These are phyloP conservation scores for Amphiprion clarkii DNA, from an alignment of 2,797 vertebrate genomes.

Conservation along the genomic window DNA sequence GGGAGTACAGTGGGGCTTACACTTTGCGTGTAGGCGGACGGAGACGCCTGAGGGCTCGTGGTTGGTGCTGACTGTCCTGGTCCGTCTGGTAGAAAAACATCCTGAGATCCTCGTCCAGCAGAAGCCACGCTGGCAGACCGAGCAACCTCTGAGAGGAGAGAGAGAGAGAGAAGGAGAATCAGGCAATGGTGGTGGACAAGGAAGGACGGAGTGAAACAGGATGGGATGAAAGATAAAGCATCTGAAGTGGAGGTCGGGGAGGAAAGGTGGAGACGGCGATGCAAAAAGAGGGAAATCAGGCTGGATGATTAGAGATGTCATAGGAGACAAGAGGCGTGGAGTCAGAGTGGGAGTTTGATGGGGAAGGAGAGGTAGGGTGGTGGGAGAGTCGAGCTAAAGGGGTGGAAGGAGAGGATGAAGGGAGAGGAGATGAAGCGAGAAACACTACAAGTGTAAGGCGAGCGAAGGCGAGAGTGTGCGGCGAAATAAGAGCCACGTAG, in stretches of 20 bases:
- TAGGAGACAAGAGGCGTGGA: neutral
- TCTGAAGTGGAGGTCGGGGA: conserved; percentile 6
- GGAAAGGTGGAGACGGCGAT: neutral
- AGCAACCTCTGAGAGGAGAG: conserved; percentile 86
- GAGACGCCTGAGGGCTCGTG: conserved; percentile 90
- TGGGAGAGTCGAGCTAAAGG: conserved; percentile 19
- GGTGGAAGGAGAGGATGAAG: conserved; percentile 37
- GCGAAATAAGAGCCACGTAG: conserved; percentile 62
- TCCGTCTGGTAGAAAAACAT: conserved; percentile 96
- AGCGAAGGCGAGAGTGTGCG: conserved; percentile 61
- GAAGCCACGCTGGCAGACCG: conserved; percentile 89
- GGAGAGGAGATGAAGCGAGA: conserved; percentile 39
- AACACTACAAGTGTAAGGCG: conserved; percentile 49
- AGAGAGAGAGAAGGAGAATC: neutral
- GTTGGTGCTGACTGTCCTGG: conserved; percentile 88
- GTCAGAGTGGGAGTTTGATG: conserved; percentile 32
- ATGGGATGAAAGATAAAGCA: neutral
- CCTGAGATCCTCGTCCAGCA: conserved; percentile 90
- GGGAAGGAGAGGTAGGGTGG: conserved; percentile 32
- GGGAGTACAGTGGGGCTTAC: conserved; percentile 80
- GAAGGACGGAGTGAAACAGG: neutral
- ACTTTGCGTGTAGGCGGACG: conserved; percentile 93
- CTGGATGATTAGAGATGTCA: neutral
- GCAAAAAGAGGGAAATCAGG: neutral
- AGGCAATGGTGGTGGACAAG: neutral